A percentile compares a stretch with the other conserved stretches of the same genome.
Evolutionary conservation across 1,140 invertebrate genomes (phyloP).

Genomic region (Eriocheir sinensis): DNA sequence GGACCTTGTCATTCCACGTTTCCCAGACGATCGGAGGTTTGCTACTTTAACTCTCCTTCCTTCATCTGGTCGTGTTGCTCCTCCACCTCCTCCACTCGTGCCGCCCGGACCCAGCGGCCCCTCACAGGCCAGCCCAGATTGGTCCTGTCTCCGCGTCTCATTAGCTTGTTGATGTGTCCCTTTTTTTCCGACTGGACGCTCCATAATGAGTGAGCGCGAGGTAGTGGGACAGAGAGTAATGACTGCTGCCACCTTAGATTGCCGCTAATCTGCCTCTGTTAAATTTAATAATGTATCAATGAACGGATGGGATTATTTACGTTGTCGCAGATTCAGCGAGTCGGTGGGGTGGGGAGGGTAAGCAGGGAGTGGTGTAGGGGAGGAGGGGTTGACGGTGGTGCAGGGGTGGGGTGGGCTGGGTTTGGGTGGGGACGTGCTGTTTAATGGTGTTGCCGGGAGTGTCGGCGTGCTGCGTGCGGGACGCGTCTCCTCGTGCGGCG

Average conservation of each 20-base stretch:
- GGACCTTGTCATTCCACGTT: neutral
- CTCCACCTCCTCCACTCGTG: neutral
- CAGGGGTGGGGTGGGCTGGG: neutral
- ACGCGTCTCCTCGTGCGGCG: neutral
- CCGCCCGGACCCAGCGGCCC: neutral
- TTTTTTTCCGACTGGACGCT: slow-evolving; percentile 40
- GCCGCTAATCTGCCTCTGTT: slow-evolving; percentile 59
- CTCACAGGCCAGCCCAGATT: slow-evolving; percentile 45
- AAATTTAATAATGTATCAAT: slow-evolving; percentile 46
- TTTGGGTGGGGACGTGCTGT: neutral
- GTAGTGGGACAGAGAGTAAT: neutral
- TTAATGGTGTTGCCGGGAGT: neutral
- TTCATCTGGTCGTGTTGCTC: neutral
- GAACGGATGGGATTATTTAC: slow-evolving; percentile 52
- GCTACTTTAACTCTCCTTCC: neutral
- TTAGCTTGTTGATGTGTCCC: slow-evolving; percentile 57
- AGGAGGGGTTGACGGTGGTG: neutral
- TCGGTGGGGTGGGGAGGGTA: neutral
- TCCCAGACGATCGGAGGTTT: neutral
- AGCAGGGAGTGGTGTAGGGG: neutral
- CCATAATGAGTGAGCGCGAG: slow-evolving; percentile 26
- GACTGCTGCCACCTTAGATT: slow-evolving; percentile 17
- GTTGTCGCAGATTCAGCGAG: slow-evolving; percentile 2
- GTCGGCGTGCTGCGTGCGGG: neutral
- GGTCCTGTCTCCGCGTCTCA: slow-evolving; percentile 53